Percentiles rank a stretch among this genome's conserved stretches.
Evolutionary conservation across 2,888 invertebrate genomes (phyloP).

Genomic region (Tenthredo notha): DNA sequence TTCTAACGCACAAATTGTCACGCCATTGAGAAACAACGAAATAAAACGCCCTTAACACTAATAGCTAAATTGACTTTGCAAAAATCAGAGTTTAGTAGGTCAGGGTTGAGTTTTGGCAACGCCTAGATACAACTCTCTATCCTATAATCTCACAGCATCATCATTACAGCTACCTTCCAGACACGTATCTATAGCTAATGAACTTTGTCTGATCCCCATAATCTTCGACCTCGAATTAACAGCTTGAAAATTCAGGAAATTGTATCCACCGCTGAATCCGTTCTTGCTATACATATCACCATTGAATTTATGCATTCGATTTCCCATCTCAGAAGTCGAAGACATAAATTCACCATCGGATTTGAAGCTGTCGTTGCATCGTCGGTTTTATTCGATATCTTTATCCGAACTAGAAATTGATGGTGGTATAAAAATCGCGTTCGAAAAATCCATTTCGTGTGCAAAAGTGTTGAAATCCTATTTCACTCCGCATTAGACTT

Average conservation of each 20-base stretch:
- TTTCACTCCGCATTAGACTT: background rate
- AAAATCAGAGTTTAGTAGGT: constrained; percentile 55
- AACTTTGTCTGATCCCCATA: background rate
- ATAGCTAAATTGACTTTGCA: constrained; percentile 57
- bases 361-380: background rate
- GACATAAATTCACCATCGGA: background rate
- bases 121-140: background rate
- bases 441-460: background rate
- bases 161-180: background rate
- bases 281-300: background rate
- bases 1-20: constrained; percentile 48
- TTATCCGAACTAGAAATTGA: background rate
- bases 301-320: background rate
- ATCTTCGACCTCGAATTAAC: background rate
- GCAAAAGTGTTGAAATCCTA: background rate
- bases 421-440: background rate
- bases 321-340: background rate
- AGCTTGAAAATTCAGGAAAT: constrained; percentile 6
- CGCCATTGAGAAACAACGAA: constrained; percentile 43
- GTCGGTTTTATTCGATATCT: background rate
- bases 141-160: background rate
- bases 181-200: too few relatives aligned
- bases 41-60: constrained; percentile 47
- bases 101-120: constrained; percentile 52
- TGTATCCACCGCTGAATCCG: background rate